phyloP scores from a whole-genome alignment of 1,140 invertebrate genomes.

The Scaptomyza hsui region DNA sequence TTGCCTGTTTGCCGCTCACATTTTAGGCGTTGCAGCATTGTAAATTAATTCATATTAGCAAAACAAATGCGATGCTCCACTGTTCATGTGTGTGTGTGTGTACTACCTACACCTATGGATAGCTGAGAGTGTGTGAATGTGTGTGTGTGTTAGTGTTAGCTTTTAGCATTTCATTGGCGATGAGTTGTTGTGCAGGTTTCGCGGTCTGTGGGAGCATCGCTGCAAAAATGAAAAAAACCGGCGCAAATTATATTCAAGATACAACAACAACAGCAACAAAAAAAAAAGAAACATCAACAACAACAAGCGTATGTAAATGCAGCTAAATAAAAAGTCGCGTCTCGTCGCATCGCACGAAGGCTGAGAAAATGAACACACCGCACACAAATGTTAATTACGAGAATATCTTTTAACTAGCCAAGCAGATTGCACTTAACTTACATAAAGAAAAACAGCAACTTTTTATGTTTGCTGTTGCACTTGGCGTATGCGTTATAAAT shows the following conservation, averaged over 20 bases:
- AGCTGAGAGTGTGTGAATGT: constrained; percentile 7
- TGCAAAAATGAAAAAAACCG: constrained; percentile 48
- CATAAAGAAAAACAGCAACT: constrained; percentile 26
- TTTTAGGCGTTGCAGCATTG: constrained; percentile 68
- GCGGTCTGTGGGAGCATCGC: constrained; percentile 74
- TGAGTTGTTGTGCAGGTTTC: constrained; percentile 76
- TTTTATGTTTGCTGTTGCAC: not conserved
- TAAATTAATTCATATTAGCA: constrained; percentile 82
- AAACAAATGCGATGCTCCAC: constrained; percentile 69
- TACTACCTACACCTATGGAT: constrained; percentile 13
- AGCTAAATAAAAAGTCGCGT: constrained; percentile 57
- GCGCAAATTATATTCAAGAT: constrained; percentile 69
- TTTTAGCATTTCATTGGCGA: constrained; percentile 78
- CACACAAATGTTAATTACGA: constrained; percentile 80
- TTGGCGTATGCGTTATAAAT: constrained; percentile 31
- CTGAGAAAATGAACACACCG: constrained; percentile 74
- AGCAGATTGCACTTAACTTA: constrained; percentile 35
- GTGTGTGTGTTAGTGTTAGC: constrained; percentile 50
- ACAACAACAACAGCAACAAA: constrained; percentile 11
- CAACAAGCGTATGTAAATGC: constrained; percentile 43
- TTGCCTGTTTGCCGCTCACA: constrained; percentile 6
- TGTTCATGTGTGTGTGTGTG: constrained; percentile 11
- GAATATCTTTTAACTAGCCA: constrained; percentile 49
- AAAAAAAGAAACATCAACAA: constrained; percentile 17
- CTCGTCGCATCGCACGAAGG: constrained; percentile 56